Evolutionary conservation across 2,888 invertebrate species (phyloP).

Genomic region (Nebria brevicollis): DNA sequence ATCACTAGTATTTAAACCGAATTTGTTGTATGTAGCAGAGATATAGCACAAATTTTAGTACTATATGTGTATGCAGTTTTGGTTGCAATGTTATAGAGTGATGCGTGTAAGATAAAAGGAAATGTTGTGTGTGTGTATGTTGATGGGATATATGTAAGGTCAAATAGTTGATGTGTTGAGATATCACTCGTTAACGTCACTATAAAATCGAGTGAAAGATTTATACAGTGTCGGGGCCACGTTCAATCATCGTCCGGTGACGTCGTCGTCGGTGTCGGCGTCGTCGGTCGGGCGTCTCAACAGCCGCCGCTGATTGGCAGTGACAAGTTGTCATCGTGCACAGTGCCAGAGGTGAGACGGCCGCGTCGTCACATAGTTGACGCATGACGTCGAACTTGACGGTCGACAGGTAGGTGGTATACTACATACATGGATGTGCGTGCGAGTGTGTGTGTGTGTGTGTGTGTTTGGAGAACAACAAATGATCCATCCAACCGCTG

Average conservation of each 20-base stretch:
- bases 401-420: neutral
- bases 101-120: too few species aligned
- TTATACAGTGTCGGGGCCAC: slow-evolving; percentile 44
- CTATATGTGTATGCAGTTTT: too few species aligned
- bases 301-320: slow-evolving; percentile 54
- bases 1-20: too few species aligned
- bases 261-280: neutral
- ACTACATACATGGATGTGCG: neutral
- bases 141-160: neutral
- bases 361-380: slow-evolving; percentile 9
- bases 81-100: too few species aligned
- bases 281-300: slow-evolving; percentile 11
- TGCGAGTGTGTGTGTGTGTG: neutral
- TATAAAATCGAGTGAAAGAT: slow-evolving; percentile 46
- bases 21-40: too few species aligned
- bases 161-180: slow-evolving; percentile 19
- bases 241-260: slow-evolving; percentile 43
- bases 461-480: neutral
- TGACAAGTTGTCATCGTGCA: slow-evolving; percentile 56
- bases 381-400: slow-evolving; percentile 6
- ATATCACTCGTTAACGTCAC: slow-evolving; percentile 44
- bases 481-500: neutral
- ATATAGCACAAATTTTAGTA: too few species aligned
- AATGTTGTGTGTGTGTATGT: neutral
- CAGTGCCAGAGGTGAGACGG: slow-evolving; percentile 18